Evolutionary conservation across 2,888 invertebrate genomes (phyloP), one percentile per base, ranked within the genome.

Genomic region (Lissocephala sabroskyi): DNA sequence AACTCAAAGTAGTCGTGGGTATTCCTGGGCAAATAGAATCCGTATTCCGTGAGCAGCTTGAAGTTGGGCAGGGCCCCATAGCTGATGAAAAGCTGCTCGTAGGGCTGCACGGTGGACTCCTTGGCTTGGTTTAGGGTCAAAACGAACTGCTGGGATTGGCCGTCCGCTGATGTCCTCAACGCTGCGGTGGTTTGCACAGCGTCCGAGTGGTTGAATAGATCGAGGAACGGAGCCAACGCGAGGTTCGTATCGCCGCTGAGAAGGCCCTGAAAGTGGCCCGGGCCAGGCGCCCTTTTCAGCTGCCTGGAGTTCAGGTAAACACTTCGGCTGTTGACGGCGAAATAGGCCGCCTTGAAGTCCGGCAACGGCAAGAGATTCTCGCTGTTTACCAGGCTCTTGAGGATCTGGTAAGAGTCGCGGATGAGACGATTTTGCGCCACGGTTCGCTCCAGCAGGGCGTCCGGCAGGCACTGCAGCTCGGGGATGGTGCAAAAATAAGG

Each of bases 161-260:
- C 26, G 3, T 17, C 29, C 9, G 26, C 0, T 6, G 5, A 3
- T 11, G 45, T 41, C 7, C 68, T 46, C n/a, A 87, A 46, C 36
- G 79, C 75, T 1, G 87, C 87, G 19, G 82, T 78, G 1, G 91
- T 91, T 55, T 85, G 84, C 2, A 89, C 89, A 46, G 84, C 77
- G 53, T 88, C 86, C 46, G 91, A 90, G 79, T 97, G 97, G 86
- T 97, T 97, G 56, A 97, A 92, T 86, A 97, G 89, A 83, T 97
- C 97, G 52, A 97, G 86, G 81, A 91, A 94, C 0, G 97, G 97
- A 55, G 94, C 95, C 41, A 97, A 83, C 3, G 95, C 95, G 84
- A 91, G 87, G 59, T 87, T 87, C 18, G 89, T 88, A 61, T 87
- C 87, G 80, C 90, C 90, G 57, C 82, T 84, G 50, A 91, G 82